phyloP scores from a whole-genome alignment of 1,140 invertebrate genomes.

The Brachionus plicatilis region DNA sequence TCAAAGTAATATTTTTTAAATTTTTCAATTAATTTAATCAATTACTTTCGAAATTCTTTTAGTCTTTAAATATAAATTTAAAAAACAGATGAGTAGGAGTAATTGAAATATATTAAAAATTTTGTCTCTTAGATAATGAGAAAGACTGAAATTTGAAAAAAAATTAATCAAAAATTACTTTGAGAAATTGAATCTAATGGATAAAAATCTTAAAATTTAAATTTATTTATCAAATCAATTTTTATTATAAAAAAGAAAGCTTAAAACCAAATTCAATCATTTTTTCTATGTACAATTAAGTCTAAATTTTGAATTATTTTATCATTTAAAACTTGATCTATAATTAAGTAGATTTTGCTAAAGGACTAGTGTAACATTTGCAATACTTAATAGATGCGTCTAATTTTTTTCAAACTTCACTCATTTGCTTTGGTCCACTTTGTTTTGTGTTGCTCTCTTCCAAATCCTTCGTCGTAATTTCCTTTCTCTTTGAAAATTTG shows the following conservation, averaged over 20 bases:
- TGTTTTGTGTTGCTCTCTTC: constrained; percentile 56
- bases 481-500: constrained; percentile 75
- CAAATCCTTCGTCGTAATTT: constrained; percentile 75
- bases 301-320: not conserved
- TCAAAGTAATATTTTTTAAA: too few relatives aligned
- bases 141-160: too few relatives aligned
- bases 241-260: not conserved
- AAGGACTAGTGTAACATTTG: not conserved
- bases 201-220: not conserved
- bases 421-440: constrained; percentile 48
- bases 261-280: not conserved
- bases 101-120: too few relatives aligned
- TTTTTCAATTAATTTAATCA: too few relatives aligned
- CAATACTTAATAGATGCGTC: not conserved
- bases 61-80: too few relatives aligned
- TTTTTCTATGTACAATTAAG: not conserved
- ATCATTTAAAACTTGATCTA: not conserved
- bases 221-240: not conserved
- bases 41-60: too few relatives aligned
- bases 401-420: not conserved
- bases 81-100: too few relatives aligned
- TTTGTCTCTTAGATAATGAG: too few relatives aligned
- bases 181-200: not conserved
- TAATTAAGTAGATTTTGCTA: not conserved
- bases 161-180: too few relatives aligned